Percentiles rank a stretch among this genome's conserved stretches.
Evolutionary conservation across 2,797 vertebrate species (phyloP).

Genomic region (Microctenopoma lineatum): DNA sequence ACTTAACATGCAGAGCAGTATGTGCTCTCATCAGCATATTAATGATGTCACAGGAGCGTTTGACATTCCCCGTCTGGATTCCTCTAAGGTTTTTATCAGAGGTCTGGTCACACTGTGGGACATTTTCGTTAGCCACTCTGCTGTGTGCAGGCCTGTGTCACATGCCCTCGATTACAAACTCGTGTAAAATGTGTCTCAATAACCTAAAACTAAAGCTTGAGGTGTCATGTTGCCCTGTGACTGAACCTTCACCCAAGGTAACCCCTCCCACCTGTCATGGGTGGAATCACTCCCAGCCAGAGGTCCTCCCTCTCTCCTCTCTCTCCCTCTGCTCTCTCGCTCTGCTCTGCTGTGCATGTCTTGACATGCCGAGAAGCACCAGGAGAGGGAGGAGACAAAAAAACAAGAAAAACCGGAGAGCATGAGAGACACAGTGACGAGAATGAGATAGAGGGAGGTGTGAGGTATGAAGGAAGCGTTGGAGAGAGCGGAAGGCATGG

Average conservation of each 20-base stretch:
- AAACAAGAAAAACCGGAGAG: conserved; percentile 78
- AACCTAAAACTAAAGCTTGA: conserved; percentile 16
- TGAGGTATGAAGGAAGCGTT: conserved; percentile 42
- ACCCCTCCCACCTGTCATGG: conserved; percentile 62
- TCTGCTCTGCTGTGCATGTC: conserved; percentile 67
- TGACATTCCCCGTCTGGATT: conserved; percentile 37
- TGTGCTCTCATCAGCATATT: conserved; percentile 16
- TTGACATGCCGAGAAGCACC: conserved; percentile 75
- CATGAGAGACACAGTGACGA: conserved; percentile 33
- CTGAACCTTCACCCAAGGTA: conserved; percentile 80
- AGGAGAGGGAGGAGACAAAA: conserved; percentile 71
- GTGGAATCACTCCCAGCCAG: conserved; percentile 31
- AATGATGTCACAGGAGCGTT: conserved; percentile 27
- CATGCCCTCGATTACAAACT: not conserved
- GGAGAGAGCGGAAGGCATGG: conserved; percentile 43
- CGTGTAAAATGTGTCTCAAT: not conserved
- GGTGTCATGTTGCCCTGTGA: conserved; percentile 47
- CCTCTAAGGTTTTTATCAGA: conserved; percentile 3
- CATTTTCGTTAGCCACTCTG: not conserved
- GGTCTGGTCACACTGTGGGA: not conserved
- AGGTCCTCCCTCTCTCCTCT: conserved; percentile 33
- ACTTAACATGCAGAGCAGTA: conserved; percentile 16
- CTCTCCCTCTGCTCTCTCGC: conserved; percentile 23
- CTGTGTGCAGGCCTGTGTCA: not conserved
- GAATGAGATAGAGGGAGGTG: conserved; percentile 40